Evolutionary conservation across 1,140 invertebrate species (phyloP).

Genomic region (Plectus sambesii): DNA sequence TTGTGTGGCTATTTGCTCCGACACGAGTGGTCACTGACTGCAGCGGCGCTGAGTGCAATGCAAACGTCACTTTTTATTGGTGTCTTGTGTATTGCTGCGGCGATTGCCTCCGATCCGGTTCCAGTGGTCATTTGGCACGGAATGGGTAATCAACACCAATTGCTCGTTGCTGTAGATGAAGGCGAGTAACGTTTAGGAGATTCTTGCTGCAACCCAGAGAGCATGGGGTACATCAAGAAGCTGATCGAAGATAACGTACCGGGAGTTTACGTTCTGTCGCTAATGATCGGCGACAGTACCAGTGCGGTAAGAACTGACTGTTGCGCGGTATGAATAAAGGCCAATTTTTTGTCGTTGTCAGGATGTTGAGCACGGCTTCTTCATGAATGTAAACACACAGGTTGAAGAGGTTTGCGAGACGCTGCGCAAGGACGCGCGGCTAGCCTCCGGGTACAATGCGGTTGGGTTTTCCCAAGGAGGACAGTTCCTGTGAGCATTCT

Average conservation of each 20-base stretch:
- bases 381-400: conserved; percentile 64
- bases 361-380: conserved; percentile 81
- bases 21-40: no score
- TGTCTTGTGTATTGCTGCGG: conserved; percentile 58
- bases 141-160: conserved; percentile 49
- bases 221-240: conserved; percentile 67
- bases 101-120: conserved; percentile 15
- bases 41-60: no score
- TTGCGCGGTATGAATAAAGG: conserved; percentile 17
- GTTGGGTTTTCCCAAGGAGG: conserved; percentile 94
- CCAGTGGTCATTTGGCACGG: conserved; percentile 58
- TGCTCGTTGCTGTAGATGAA: conserved; percentile 2
- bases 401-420: conserved; percentile 64
- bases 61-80: no score
- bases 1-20: no score
- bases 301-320: conserved; percentile 16
- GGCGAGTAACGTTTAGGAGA: conserved; percentile 60
- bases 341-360: no score
- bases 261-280: conserved; percentile 69
- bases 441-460: conserved; percentile 77
- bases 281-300: conserved; percentile 67
- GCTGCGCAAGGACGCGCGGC: conserved; percentile 59
- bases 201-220: conserved; percentile 77
- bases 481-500: conserved; percentile 74
- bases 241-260: conserved; percentile 63